Conservation (phyloP, 2,888 invertebrate genomes). For the Pyrochroa serraticornis region DNA sequence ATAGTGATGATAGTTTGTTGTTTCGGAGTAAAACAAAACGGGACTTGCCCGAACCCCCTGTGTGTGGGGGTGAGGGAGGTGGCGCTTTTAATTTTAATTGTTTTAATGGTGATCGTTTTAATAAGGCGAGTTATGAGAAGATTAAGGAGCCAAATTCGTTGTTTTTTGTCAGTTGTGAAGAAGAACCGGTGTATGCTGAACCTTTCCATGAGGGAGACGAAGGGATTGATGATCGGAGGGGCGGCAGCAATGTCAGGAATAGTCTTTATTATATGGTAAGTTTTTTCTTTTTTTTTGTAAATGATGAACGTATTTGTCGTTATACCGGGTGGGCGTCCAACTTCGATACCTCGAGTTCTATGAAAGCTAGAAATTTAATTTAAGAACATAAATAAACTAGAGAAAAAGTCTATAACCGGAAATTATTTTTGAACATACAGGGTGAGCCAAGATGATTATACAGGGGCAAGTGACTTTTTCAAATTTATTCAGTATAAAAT, state of each 20-base stretch:
- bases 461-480: no score
- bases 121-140: conserved; percentile 49
- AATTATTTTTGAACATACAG: no score
- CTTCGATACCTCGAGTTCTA: no score
- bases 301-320: neutral
- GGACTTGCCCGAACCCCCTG: conserved; percentile 34
- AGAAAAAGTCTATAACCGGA: no score
- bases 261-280: conserved; percentile 62
- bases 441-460: no score
- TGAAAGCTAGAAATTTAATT: no score
- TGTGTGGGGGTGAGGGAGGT: conserved; percentile 23
- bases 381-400: no score
- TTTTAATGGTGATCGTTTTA: conserved; percentile 56
- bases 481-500: no score
- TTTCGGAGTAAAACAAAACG: conserved; percentile 44
- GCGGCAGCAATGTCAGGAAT: conserved; percentile 44
- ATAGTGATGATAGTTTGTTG: conserved; percentile 50
- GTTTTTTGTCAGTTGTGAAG: conserved; percentile 52
- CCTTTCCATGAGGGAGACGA: conserved; percentile 57
- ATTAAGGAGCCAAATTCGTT: conserved; percentile 50
- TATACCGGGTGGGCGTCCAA: no score
- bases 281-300: conserved; percentile 14
- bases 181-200: conserved; percentile 70
- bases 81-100: conserved; percentile 13
- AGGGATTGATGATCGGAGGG: conserved; percentile 31